Percentiles rank a stretch among this genome's conserved stretches.
These are phyloP conservation scores for Apis mellifera DNA, from an alignment of 1,140 invertebrate genomes.

Conservation along the genomic window Amel_HAv3.1 CM009931.2:9426501-9427000, in stretches of 20 bases:
- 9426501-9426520: not conserved
- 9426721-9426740: not conserved
- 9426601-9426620: constrained; percentile 9
- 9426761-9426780: not conserved
- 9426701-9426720: not conserved
- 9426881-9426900: too few species aligned
- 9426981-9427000: too few species aligned
- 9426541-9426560: not conserved
- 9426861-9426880: too few species aligned
- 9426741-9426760: constrained; percentile 9
- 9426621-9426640: not conserved
- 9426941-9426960: too few species aligned
- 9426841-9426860: not conserved
- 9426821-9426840: not conserved
- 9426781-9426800: not conserved
- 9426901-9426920: too few species aligned
- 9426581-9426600: constrained; percentile 26
- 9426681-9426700: not conserved
- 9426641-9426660: not conserved
- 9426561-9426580: constrained; percentile 10
- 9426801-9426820: not conserved
- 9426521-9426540: not conserved
- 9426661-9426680: not conserved
- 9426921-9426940: too few species aligned
- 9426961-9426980: too few species aligned